Conservation (phyloP, 2,888 invertebrate genomes). For the Parthenolecanium corni region DNA sequence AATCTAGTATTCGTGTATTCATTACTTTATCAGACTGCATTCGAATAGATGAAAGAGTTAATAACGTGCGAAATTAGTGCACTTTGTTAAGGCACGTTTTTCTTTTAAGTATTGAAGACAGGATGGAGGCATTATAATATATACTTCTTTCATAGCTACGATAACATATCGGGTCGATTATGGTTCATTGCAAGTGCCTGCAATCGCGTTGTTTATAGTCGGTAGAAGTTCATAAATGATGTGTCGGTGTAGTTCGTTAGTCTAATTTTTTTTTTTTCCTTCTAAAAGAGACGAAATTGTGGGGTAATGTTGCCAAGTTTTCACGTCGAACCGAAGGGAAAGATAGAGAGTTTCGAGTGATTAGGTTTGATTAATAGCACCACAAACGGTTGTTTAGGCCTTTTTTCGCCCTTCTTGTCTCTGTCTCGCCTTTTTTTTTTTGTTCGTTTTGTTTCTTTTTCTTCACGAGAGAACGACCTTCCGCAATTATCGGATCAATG, state of each 20-base stretch:
- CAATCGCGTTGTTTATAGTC: background rate
- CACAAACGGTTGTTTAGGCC: slow-evolving; percentile 1
- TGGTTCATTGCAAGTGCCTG: background rate
- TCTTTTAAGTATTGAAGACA: no score
- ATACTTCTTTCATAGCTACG: no score
- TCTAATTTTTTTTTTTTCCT: background rate
- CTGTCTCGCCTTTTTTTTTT: background rate
- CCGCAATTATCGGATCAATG: slow-evolving; percentile 24
- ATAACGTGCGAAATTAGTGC: no score
- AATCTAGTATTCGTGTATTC: no score
- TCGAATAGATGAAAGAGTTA: no score
- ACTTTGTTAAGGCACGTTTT: no score
- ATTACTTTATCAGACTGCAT: no score
- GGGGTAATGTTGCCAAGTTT: background rate
- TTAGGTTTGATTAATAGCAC: slow-evolving; percentile 11
- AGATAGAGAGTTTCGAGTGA: background rate
- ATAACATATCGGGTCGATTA: no score
- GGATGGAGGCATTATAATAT: no score
- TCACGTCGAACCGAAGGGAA: background rate
- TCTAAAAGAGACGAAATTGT: no score
- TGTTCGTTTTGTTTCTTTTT: background rate
- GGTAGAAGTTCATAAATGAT: background rate
- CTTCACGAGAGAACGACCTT: slow-evolving; percentile 18
- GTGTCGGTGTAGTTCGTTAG: background rate
- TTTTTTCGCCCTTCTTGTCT: background rate